Percentiles rank a stretch among this genome's conserved stretches.
Conservation (phyloP, 2,797 vertebrate genomes). For the Periophthalmus magnuspinnatus region DNA sequence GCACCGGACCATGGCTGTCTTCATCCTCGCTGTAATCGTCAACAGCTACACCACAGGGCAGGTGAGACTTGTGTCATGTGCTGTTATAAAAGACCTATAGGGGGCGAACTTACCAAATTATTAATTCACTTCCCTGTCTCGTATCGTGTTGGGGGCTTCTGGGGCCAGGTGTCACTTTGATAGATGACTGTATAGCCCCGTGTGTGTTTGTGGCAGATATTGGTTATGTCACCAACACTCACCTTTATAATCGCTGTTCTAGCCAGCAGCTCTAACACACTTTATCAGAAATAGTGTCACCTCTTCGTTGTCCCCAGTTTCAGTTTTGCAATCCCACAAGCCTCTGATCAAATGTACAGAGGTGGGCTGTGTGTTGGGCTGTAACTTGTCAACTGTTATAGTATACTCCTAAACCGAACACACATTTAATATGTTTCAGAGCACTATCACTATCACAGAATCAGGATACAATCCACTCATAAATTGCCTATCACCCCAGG, state of each 20-base stretch:
- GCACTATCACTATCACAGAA: too few species aligned
- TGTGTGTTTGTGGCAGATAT: constrained; percentile 51
- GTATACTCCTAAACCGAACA: neutral
- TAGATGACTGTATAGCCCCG: constrained; percentile 25
- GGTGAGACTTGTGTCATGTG: constrained; percentile 66
- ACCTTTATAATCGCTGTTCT: constrained; percentile 45
- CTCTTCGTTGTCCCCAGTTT: constrained; percentile 22
- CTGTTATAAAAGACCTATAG: constrained; percentile 15
- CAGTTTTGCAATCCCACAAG: constrained; percentile 44
- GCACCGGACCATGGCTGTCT: constrained; percentile 96
- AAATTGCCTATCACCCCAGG: too few species aligned
- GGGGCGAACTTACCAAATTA: constrained; percentile 1
- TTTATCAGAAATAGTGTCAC: constrained; percentile 52
- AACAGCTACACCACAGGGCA: constrained; percentile 96
- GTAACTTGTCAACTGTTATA: constrained; percentile 41
- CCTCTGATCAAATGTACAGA: constrained; percentile 47
- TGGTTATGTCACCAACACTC: constrained; percentile 54
- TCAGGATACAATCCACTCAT: too few species aligned
- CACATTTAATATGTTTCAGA: too few species aligned
- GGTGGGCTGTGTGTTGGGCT: constrained; percentile 30
- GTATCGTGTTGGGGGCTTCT: constrained; percentile 21
- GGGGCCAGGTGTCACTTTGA: constrained; percentile 42
- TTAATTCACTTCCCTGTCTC: constrained; percentile 30
- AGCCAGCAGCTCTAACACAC: constrained; percentile 36
- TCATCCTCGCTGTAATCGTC: constrained; percentile 96